Conservation (phyloP, 2,888 invertebrate species). For the Chloroclystis v-ata region DNA sequence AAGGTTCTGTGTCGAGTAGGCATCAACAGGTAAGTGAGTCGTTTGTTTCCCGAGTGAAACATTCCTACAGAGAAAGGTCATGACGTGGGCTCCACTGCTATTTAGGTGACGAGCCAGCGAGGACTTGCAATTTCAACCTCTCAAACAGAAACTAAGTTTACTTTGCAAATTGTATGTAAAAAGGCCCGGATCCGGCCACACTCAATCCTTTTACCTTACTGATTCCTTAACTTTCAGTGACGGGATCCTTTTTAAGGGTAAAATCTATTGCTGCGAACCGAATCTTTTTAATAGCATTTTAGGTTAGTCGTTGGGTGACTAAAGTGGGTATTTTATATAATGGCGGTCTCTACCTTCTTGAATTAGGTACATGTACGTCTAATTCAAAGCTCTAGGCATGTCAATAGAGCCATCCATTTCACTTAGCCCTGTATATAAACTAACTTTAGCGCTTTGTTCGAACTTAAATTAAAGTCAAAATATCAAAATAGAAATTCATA, state of each 20-base stretch:
- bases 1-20: constrained; percentile 44
- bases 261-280: constrained; percentile 1
- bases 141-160: constrained; percentile 12
- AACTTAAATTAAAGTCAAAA: background rate
- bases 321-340: background rate
- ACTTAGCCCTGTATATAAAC: background rate
- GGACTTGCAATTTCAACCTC: constrained; percentile 31
- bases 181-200: background rate
- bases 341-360: background rate
- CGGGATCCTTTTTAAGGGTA: background rate
- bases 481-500: background rate
- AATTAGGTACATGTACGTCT: background rate
- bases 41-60: constrained; percentile 58
- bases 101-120: constrained; percentile 37
- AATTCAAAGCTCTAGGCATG: background rate
- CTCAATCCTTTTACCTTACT: constrained; percentile 1
- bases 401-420: background rate
- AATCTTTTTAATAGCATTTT: background rate
- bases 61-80: constrained; percentile 51
- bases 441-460: background rate
- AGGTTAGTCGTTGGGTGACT: background rate
- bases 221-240: background rate
- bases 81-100: constrained; percentile 40
- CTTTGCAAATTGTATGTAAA: constrained; percentile 7
- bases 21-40: constrained; percentile 72